phyloP scores from a whole-genome alignment of 2,888 invertebrate genomes.

The Drosophila siamana region DNA sequence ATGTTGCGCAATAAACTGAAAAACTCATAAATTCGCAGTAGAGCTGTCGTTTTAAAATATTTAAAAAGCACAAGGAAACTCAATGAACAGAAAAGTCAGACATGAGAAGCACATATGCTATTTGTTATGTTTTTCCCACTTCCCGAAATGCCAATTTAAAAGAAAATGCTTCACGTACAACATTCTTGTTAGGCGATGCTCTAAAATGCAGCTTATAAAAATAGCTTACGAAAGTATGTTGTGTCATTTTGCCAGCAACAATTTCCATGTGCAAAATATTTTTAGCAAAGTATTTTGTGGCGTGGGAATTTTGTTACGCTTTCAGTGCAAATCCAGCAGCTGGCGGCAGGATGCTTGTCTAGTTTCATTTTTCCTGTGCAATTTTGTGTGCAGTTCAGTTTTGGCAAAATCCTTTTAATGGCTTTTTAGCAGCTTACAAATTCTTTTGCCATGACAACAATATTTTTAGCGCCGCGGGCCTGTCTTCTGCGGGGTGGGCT shows the following conservation, averaged over 20 bases:
- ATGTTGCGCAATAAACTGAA: too few species aligned
- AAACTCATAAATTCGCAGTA: too few species aligned
- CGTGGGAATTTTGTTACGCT: constrained; percentile 10
- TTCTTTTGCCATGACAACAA: constrained; percentile 63
- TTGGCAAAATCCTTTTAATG: constrained; percentile 46
- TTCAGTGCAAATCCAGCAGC: neutral
- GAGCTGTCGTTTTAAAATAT: too few species aligned
- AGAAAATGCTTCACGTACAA: neutral
- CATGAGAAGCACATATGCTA: too few species aligned
- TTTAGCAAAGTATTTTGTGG: constrained; percentile 10
- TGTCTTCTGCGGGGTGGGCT: neutral
- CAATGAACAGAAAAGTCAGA: neutral
- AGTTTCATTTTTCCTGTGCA: constrained; percentile 28
- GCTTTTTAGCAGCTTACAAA: constrained; percentile 62
- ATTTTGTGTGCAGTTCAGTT: constrained; percentile 38
- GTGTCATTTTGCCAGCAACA: constrained; percentile 12
- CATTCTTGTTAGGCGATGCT: neutral
- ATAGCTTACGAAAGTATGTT: neutral
- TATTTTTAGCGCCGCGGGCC: constrained; percentile 39
- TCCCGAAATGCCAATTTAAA: neutral
- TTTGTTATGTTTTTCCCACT: neutral
- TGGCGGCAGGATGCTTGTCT: constrained; percentile 16
- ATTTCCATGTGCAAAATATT: constrained; percentile 48
- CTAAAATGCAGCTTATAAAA: constrained; percentile 2
- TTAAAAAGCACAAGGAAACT: neutral